phyloP scores from a whole-genome alignment of 2,113 vertebrate species.

The Engystomops pustulosus region DNA sequence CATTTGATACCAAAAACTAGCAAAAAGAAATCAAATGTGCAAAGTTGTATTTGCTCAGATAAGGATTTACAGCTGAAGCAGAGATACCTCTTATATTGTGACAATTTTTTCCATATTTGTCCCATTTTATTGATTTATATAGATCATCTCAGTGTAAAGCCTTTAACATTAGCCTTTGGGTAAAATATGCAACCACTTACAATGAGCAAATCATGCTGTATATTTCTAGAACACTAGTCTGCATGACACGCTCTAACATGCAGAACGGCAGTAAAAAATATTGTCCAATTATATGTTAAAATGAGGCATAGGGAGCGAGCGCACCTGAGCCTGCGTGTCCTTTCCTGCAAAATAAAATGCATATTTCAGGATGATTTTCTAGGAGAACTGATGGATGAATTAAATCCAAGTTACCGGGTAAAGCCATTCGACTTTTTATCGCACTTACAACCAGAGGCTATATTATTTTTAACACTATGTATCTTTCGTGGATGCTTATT shows the following conservation, averaged over 20 bases:
- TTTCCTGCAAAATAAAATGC: conserved; percentile 40
- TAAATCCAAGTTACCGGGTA: conserved; percentile 36
- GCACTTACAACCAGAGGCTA: conserved; percentile 9
- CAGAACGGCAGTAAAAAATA: conserved; percentile 31
- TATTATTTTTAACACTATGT: conserved; percentile 16
- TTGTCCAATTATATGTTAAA: conserved; percentile 43
- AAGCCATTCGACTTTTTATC: conserved; percentile 28
- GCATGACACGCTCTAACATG: conserved; percentile 33
- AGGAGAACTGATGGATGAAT: conserved; percentile 32
- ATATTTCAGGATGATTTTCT: conserved; percentile 41
- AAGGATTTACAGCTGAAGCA: not conserved
- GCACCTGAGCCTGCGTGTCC: conserved; percentile 28
- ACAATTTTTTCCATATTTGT: conserved; percentile 10
- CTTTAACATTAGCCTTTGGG: conserved; percentile 37
- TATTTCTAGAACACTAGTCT: conserved; percentile 37
- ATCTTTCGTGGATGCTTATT: conserved; percentile 17
- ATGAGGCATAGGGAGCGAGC: conserved; percentile 28
- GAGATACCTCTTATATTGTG: conserved; percentile 15
- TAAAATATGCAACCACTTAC: conserved; percentile 37
- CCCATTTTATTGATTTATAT: conserved; percentile 44
- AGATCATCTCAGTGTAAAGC: conserved; percentile 30
- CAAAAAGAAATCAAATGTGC: too few species aligned
- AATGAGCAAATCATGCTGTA: conserved; percentile 10
- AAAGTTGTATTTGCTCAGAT: not conserved
- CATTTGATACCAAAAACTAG: too few species aligned